Evolutionary conservation across 2,888 invertebrate genomes (phyloP).

Genomic region (Chaetoderma sp.): DNA sequence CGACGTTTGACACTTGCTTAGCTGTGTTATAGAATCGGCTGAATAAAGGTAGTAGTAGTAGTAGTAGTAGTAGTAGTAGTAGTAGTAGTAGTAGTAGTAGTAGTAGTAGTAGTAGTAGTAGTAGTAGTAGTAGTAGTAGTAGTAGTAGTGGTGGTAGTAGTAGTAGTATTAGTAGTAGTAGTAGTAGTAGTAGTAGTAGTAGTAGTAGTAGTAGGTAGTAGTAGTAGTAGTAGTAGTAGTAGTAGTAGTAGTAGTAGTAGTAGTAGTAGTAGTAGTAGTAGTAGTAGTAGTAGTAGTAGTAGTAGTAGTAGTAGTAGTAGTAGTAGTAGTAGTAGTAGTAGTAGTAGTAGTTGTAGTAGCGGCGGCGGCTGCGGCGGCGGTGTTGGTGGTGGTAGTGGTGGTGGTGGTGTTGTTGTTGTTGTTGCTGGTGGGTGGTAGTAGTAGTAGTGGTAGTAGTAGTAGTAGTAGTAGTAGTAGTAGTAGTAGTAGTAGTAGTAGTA

Average conservation of each 20-base stretch:
- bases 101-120: constrained; percentile 8
- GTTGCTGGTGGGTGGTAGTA: too few relatives aligned
- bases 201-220: too few relatives aligned
- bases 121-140: constrained; percentile 12
- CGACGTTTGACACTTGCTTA: too few relatives aligned
- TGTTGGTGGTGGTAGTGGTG: too few relatives aligned
- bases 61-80: constrained; percentile 9
- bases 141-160: constrained; percentile 8
- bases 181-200: too few relatives aligned
- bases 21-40: too few relatives aligned
- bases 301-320: constrained; percentile 22
- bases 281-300: constrained; percentile 9
- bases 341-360: constrained; percentile 6
- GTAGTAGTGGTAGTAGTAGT: constrained; percentile 2
- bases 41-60: too few relatives aligned
- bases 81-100: constrained; percentile 9
- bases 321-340: constrained; percentile 8
- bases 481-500: constrained; percentile 14
- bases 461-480: constrained; percentile 11
- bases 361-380: too few relatives aligned
- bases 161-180: too few relatives aligned
- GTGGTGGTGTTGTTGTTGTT: too few relatives aligned
- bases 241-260: constrained; percentile 18
- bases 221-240: constrained; percentile 23
- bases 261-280: constrained; percentile 29